Percentiles rank a stretch among this genome's conserved stretches.
phyloP scores from a whole-genome alignment of 2,888 invertebrate species.

The Apodemia zela region DNA sequence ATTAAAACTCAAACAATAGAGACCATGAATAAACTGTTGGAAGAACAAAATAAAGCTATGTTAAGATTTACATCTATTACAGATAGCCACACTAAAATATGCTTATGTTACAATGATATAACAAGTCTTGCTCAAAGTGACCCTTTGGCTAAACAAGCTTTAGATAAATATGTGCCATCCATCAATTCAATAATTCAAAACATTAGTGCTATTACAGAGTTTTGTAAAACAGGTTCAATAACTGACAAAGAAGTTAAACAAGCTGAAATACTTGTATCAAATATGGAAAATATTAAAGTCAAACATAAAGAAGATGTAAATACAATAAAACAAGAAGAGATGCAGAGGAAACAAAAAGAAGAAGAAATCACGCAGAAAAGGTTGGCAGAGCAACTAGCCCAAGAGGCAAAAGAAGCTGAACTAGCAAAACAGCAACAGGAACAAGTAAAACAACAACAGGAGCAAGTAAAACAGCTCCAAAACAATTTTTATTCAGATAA shows the following conservation, averaged over 20 bases:
- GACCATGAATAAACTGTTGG: constrained; percentile 71
- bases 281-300: constrained; percentile 68
- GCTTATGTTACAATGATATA: constrained; percentile 77
- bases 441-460: constrained; percentile 36
- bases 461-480: constrained; percentile 38
- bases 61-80: constrained; percentile 76
- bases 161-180: constrained; percentile 61
- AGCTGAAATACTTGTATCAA: constrained; percentile 71
- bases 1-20: constrained; percentile 63
- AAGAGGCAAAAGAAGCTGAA: constrained; percentile 38
- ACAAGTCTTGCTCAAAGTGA: constrained; percentile 65
- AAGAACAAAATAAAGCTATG: constrained; percentile 70
- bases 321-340: constrained; percentile 45
- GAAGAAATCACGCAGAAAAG: constrained; percentile 50
- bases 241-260: constrained; percentile 76
- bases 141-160: constrained; percentile 55
- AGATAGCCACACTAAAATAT: constrained; percentile 79
- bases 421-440: constrained; percentile 35
- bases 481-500: constrained; percentile 71
- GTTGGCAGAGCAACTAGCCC: constrained; percentile 47
- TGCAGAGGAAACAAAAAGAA: constrained; percentile 45
- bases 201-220: constrained; percentile 66
- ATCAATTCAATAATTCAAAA: constrained; percentile 61
- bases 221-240: constrained; percentile 61
- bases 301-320: constrained; percentile 62